Conservation (phyloP, 2,888 invertebrate genomes). For the Marronus borbonicus region DNA sequence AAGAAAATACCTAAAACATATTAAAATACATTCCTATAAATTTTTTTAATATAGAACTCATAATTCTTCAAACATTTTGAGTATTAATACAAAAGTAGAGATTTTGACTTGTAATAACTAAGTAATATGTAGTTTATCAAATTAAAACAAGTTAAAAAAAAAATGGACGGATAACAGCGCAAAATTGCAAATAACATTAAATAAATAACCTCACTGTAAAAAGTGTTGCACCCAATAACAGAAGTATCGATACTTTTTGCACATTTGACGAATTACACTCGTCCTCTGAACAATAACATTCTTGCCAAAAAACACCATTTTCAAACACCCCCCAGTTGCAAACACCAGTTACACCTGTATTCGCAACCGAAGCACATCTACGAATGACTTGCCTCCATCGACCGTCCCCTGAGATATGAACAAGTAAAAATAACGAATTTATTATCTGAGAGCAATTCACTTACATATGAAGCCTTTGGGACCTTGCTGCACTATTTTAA, state of each 20-base stretch:
- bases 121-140: too few species aligned
- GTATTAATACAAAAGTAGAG: too few species aligned
- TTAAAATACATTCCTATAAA: too few species aligned
- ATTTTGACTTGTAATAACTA: too few species aligned
- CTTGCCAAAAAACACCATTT: conserved; percentile 97
- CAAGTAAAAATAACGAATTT: neutral
- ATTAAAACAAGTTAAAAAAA: neutral
- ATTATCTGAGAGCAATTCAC: conserved; percentile 63
- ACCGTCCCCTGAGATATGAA: conserved; percentile 89
- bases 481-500: conserved; percentile 95
- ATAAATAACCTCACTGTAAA: conserved; percentile 17
- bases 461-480: conserved; percentile 95
- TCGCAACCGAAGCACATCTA: conserved; percentile 91
- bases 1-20: too few species aligned
- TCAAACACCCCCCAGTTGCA: conserved; percentile 97
- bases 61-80: too few species aligned
- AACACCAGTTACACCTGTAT: conserved; percentile 93
- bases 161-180: conserved; percentile 37
- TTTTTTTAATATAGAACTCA: too few species aligned
- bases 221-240: conserved; percentile 25
- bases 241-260: neutral
- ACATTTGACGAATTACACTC: conserved; percentile 79
- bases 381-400: conserved; percentile 94
- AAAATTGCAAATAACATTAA: conserved; percentile 18
- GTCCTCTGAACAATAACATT: conserved; percentile 95